phyloP scores from a whole-genome alignment of 2,113 vertebrate genomes.

The Corythornis cristatus region DNA sequence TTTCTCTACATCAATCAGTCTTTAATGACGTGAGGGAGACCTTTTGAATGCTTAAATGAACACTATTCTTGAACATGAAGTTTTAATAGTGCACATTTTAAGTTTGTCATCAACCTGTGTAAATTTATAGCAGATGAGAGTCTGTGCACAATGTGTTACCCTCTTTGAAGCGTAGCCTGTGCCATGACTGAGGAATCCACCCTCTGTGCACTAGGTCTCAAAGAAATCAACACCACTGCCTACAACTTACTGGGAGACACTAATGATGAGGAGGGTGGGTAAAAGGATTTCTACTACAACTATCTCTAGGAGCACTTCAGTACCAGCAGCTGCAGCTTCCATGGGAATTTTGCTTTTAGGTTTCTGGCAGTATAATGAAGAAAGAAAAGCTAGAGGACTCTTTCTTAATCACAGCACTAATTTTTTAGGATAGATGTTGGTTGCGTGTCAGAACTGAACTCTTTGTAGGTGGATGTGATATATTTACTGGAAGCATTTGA shows the following conservation, averaged over 20 bases:
- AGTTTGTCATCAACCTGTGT: slow-evolving; percentile 4
- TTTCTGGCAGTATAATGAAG: not conserved
- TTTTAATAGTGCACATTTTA: slow-evolving; percentile 15
- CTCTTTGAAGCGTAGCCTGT: not conserved
- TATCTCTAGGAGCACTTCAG: not conserved
- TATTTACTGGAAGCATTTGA: not conserved
- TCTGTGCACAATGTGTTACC: rapidly evolving
- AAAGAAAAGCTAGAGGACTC: not conserved
- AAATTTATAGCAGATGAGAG: not conserved
- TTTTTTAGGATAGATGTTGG: not conserved
- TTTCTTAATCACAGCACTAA: not conserved
- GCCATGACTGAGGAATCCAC: not conserved
- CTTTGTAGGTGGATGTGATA: not conserved
- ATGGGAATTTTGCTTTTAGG: not conserved
- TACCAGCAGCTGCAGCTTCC: not conserved
- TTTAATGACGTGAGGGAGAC: not conserved
- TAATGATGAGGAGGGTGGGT: not conserved
- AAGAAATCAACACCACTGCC: not conserved
- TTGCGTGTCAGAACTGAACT: not conserved
- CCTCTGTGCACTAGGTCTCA: not conserved
- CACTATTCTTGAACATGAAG: slow-evolving; percentile 8
- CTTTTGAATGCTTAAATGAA: not conserved
- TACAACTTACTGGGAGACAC: not conserved
- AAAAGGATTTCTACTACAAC: not conserved
- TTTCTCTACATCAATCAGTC: not conserved